Base-by-base conservation (phyloP, 2,797 vertebrate species). In the Aselliscus stoliczkanus region DNA sequence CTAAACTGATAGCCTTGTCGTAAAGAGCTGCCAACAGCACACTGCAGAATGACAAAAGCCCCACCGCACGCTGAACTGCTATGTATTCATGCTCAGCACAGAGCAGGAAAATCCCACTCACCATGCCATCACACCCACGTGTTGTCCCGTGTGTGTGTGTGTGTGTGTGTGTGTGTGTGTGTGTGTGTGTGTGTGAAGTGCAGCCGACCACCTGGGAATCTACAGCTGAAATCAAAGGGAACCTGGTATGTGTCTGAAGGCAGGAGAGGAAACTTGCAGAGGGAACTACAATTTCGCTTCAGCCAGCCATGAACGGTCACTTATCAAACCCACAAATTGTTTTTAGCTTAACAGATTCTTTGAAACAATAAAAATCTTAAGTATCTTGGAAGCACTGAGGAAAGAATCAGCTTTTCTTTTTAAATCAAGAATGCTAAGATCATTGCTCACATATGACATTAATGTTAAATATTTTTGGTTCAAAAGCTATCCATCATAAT, bases 321-420 rank as follows among this genome's bases (percentile, higher is more conserved):
- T 93, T 89, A 79, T 93, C 73, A 93, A 90, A 47, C 6, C 54
- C 25, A 60, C 90, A 94, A 70, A 92, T 87, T 58, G 89, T 39
- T 89, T 93, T 54, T 65, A 94, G 25, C 31, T 82, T 47, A 70
- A 29, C 18, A 39, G 44, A 83, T 67, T 79, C 54, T 70, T 54
- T 52, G 60, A 88, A 72, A 88, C 27, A 67, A 64, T 9, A 58
- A 70, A 92, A 79, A 82, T 93, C 50, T 62, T 76, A 52, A 23
- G 27, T 56, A 39, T 69, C 76, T 88, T 64, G 23, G 62, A 54
- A 87, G 25, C 3, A 58, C 2, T 0, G 6, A 70, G 56, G 34
- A 75, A 47, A 94, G 34, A 31, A 64, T 86, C 52, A 54, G 31
- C 9, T 94, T 87, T 88, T 25, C n/a, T 76, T 90, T 87, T 83